Conservation (phyloP, 2,888 invertebrate species). For the Xestia xanthographa region DNA sequence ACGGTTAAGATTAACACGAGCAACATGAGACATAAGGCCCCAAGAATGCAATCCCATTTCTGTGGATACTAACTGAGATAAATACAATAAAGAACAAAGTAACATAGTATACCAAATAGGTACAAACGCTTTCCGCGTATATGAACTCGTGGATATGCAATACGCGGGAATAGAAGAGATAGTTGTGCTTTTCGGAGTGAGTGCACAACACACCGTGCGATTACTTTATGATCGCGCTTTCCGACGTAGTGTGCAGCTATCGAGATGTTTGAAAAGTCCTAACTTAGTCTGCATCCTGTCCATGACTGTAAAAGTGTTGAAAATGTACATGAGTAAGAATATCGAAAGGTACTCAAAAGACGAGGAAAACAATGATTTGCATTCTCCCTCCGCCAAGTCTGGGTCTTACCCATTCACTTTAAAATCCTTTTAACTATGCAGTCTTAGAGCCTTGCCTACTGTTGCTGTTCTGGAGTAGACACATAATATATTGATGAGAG, state of each 20-base stretch:
- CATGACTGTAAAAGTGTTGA: constrained; percentile 17
- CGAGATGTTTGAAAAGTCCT: constrained; percentile 19
- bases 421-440: not conserved
- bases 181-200: not conserved
- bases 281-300: constrained; percentile 11
- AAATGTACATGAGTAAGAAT: constrained; percentile 24
- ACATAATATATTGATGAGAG: constrained; percentile 30
- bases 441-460: constrained; percentile 48
- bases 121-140: constrained; percentile 1
- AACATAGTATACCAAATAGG: constrained; percentile 7
- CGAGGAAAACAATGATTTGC: constrained; percentile 14
- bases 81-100: constrained; percentile 25
- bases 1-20: constrained; percentile 52
- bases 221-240: constrained; percentile 1
- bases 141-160: constrained; percentile 8
- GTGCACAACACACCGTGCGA: constrained; percentile 19
- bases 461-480: constrained; percentile 45
- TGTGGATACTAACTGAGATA: constrained; percentile 43
- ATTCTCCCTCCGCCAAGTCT: not conserved
- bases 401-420: constrained; percentile 5
- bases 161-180: constrained; percentile 4
- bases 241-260: constrained; percentile 14
- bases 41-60: constrained; percentile 64
- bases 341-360: constrained; percentile 13
- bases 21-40: constrained; percentile 68